A percentile compares a stretch with the other conserved stretches of the same genome.
These are phyloP conservation scores for Montipora efflorescens DNA, from an alignment of 64 coral and sea anemone genomes.

Conservation along the genomic window DNA sequence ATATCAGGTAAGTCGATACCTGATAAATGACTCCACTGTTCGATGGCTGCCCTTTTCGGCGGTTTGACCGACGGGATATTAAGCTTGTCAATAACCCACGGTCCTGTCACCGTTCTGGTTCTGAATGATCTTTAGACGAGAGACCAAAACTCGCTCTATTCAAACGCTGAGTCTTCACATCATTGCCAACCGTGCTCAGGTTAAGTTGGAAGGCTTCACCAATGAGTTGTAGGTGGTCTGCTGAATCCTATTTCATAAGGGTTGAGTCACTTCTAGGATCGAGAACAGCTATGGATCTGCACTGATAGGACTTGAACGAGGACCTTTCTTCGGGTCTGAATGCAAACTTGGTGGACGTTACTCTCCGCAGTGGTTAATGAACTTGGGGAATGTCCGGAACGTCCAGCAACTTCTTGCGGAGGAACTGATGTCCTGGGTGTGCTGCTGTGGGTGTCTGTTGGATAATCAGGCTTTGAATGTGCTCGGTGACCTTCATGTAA, in stretches of 20 bases:
- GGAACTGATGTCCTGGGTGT: not conserved
- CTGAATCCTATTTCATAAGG: constrained; percentile 33
- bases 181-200: too few relatives aligned
- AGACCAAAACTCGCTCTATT: too few relatives aligned
- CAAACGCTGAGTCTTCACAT: too few relatives aligned
- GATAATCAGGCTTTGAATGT: not conserved
- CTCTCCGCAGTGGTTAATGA: not conserved
- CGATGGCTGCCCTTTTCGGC: too few relatives aligned
- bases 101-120: too few relatives aligned
- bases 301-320: constrained; percentile 13
- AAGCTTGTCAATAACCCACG: too few relatives aligned
- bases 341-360: not conserved
- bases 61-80: too few relatives aligned
- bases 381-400: too few relatives aligned
- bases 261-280: constrained; percentile 49
- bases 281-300: constrained; percentile 14
- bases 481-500: not conserved
- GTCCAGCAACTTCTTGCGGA: not conserved
- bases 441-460: not conserved
- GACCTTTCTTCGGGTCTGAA: constrained; percentile 9
- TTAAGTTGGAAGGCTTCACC: not conserved
- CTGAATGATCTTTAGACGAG: too few relatives aligned
- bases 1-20: too few relatives aligned
- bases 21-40: too few relatives aligned
- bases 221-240: constrained; percentile 19